Evolutionary conservation across 2,797 vertebrate genomes (phyloP).

Genomic region (Pipistrellus pipistrellus): DNA sequence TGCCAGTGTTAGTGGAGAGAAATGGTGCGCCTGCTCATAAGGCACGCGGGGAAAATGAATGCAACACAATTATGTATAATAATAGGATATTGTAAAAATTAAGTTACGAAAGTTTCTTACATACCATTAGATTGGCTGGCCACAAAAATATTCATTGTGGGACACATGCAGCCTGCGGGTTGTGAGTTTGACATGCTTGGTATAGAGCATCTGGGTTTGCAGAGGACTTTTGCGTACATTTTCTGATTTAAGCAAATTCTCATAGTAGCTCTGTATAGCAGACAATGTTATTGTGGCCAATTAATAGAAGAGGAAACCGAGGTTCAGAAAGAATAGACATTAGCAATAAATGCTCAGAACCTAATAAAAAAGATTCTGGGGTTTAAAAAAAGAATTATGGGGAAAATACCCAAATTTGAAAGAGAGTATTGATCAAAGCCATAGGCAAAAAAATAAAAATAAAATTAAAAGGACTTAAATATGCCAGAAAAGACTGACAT

Average conservation of each 20-base stretch:
- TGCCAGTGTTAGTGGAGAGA: too few species aligned
- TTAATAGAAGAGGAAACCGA: constrained; percentile 29
- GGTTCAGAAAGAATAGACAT: background rate
- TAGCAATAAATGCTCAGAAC: background rate
- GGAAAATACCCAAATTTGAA: background rate
- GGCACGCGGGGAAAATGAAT: too few species aligned
- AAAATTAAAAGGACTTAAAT: background rate
- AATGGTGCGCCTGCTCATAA: too few species aligned
- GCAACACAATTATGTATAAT: too few species aligned
- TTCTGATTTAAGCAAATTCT: constrained; percentile 3
- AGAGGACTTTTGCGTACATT: background rate
- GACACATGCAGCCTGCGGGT: too few species aligned
- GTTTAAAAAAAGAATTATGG: background rate
- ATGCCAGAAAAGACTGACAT: background rate
- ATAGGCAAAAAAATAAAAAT: background rate
- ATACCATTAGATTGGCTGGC: too few species aligned
- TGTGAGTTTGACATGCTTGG: background rate
- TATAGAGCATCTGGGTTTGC: background rate
- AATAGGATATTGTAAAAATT: too few species aligned
- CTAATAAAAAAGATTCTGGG: background rate
- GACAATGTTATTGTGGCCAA: background rate
- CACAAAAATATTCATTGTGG: too few species aligned
- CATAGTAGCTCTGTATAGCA: background rate
- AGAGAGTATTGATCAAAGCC: background rate
- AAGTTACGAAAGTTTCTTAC: too few species aligned